Evolutionary conservation across 2,113 vertebrate species (phyloP), one percentile per base, ranked within the genome.

Genomic region (Seriola aureovittata): DNA sequence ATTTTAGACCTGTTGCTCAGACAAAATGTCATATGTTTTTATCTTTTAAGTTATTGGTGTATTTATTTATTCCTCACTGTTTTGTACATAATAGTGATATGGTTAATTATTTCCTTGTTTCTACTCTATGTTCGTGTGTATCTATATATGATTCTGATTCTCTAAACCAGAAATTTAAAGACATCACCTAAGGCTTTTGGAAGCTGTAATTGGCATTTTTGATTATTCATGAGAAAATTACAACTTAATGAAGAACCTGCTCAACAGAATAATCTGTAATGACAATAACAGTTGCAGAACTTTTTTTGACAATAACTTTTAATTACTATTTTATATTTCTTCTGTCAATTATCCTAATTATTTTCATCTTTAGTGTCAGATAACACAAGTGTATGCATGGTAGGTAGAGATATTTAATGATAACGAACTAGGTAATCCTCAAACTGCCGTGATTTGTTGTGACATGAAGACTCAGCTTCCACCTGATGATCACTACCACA

Each of bases 381-480:
- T 72, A 8, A 10, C 1, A 59, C 3, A 0, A 19, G n/a, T 48
- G 38, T 16, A 55, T 9, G n/a, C 7, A 11, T n/a, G 10, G 17
- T 17, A 19, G 48, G 7, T 2, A 55, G 8, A 55, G 54, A 52
- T 42, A 3, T 69, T 54, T 46, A 38, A 55, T 40, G 1, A 54
- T 42, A 52, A 44, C 5, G 0, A 62, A 5, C 8, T 55, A 0
- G 16, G 21, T 1, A 4, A 25, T 1, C 25, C 10, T 2, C 23
- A 58, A 58, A 58, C 23, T 29, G 55, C 23, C 29, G 25, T 58
- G 25, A 55, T 52, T 32, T 44, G 36, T 44, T 9, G 4, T 13
- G 29, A 29, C 29, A 29, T 29, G n/a, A 7, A 42, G 1, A 17
- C 5, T 67, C 50, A 70, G 63, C 38, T 55, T 58, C 55, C 67